Percentiles rank a stretch among this genome's conserved stretches.
These are phyloP conservation scores for Whitmania pigra DNA, from an alignment of 1,140 invertebrate genomes.

Conservation along the genomic window DNA sequence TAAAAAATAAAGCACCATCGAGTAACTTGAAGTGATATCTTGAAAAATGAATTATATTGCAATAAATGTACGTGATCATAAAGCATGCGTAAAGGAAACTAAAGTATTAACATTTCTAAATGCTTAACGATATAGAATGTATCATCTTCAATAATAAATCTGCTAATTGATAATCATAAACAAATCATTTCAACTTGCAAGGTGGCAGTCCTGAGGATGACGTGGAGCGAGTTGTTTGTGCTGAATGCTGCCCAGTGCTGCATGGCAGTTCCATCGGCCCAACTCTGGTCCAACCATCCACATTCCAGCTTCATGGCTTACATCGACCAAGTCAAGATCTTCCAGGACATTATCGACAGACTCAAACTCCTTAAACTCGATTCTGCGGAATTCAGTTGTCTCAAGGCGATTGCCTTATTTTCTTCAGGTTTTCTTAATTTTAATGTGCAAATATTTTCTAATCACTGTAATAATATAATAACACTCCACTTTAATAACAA, in stretches of 20 bases:
- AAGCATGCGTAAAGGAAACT: too few species aligned
- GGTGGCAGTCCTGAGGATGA: constrained; percentile 67
- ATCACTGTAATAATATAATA: neutral
- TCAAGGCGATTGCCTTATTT: constrained; percentile 96
- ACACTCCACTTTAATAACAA: too few species aligned
- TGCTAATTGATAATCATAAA: too few species aligned
- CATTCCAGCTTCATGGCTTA: constrained; percentile 81
- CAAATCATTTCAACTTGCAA: neutral
- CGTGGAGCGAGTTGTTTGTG: constrained; percentile 95
- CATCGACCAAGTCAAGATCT: constrained; percentile 97
- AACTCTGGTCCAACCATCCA: constrained; percentile 86
- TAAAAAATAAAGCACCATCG: too few species aligned
- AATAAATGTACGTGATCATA: too few species aligned
- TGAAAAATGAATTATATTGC: too few species aligned
- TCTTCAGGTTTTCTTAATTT: constrained; percentile 68
- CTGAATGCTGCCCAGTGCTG: constrained; percentile 87
- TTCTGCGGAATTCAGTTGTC: constrained; percentile 91
- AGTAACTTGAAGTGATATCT: too few species aligned
- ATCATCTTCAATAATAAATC: too few species aligned
- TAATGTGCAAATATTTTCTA: neutral
- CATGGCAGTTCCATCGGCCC: constrained; percentile 88
- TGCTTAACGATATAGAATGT: too few species aligned
- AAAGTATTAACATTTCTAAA: too few species aligned
- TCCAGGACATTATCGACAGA: constrained; percentile 93
- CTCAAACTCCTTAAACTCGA: constrained; percentile 91